These are phyloP conservation scores for Phymastichus coffea DNA, from an alignment of 1,140 invertebrate species.

Conservation along the genomic window DNA sequence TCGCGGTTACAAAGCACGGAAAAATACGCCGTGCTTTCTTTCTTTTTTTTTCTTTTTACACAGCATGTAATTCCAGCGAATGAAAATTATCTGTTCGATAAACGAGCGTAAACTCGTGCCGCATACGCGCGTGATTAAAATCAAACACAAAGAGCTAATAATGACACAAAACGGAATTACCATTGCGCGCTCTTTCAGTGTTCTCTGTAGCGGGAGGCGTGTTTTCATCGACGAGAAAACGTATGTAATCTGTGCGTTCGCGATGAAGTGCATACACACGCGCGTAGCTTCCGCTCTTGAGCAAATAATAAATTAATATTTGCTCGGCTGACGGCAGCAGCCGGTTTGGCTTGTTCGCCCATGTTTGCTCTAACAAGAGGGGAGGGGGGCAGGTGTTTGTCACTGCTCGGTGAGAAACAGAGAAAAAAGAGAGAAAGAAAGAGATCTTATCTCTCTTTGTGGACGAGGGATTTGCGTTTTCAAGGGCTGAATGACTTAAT, in stretches of 20 bases:
- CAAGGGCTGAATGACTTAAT: conserved; percentile 16
- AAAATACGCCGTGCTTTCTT: background rate
- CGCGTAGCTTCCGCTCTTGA: conserved; percentile 40
- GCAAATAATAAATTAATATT: conserved; percentile 51
- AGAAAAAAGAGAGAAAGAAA: background rate
- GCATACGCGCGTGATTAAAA: no score
- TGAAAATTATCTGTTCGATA: background rate
- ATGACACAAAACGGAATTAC: no score
- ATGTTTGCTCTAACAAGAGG: conserved; percentile 20
- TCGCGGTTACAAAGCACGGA: no score
- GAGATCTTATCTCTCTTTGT: conserved; percentile 14
- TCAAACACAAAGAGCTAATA: no score
- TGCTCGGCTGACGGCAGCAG: conserved; percentile 39
- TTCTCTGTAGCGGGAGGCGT: no score
- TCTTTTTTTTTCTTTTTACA: background rate
- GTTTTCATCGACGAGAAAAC: no score
- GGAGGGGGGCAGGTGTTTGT: conserved; percentile 19
- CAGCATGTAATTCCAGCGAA: background rate
- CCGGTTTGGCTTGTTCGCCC: conserved; percentile 26
- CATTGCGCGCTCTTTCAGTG: no score
- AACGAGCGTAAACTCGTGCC: background rate
- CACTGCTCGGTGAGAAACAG: background rate
- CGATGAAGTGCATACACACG: conserved; percentile 37
- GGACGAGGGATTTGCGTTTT: background rate
- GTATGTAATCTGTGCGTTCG: no score